Base-by-base conservation (phyloP, 2,113 vertebrate genomes). In the Cryptomyrus ogoouensis region DNA sequence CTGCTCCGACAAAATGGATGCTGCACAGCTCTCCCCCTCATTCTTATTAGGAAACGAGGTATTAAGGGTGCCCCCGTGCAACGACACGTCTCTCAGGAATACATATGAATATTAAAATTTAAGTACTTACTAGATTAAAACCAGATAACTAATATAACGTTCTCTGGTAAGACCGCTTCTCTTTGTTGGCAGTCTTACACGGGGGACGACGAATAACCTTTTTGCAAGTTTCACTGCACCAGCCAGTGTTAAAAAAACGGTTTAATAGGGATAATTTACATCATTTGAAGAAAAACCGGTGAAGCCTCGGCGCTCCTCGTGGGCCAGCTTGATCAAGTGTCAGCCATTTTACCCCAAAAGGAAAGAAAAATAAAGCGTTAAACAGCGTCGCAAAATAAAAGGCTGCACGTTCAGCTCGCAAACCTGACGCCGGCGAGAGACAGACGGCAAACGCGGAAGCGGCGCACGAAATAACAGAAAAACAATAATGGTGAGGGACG, bases 261-360 rank as follows among this genome's bases (percentile, higher is more conserved):
- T 27, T 66, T 66, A 39, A 13, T 27, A 42, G 27, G 3, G 17
- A 88, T 35, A 58, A 58, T 39, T 39, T 42, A 88, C n/a, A 42
- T 19, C 52, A 7, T 42, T 88, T 5, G 21, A 88, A 31, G 53
- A 44, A 62, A 39, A 42, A 62, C 35, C 35, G 21, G 39, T 24
- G 56, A 66, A 19, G 56, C 35, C 15, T 17, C 56, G 12, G 24
- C 12, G 49, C 27, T 86, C 10, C 83, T 91, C 88, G 87, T 83
- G 90, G 90, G 24, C 87, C 88, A 49, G 66, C 74, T 85, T 85
- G 74, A 80, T 80, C 92, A 91, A 91, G 91, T 91, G 92, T 94
- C 92, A 94, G 91, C 90, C 92, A 91, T 91, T 91, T 88, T 90
- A 88, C 91, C 91, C 91, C 93, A 91, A 94, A 95, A 93, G 92